Percentiles rank a stretch among this genome's conserved stretches.
Evolutionary conservation across 2,113 vertebrate species (phyloP).

Genomic region (Chlamydotis undulata): DNA sequence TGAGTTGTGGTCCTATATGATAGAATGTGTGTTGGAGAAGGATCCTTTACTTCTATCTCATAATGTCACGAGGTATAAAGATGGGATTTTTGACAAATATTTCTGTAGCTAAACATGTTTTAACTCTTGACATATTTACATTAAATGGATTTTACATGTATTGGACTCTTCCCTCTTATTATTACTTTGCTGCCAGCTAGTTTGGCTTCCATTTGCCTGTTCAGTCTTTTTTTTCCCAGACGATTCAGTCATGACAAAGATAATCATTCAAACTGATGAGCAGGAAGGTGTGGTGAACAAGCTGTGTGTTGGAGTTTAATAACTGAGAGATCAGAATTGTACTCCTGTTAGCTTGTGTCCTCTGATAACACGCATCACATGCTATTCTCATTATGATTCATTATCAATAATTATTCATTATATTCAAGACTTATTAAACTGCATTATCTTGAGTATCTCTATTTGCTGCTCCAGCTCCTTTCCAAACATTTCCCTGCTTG

Average conservation of each 20-base stretch:
- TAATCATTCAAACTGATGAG: neutral
- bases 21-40: neutral
- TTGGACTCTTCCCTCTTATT: neutral
- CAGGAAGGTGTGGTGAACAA: neutral
- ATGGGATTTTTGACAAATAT: neutral
- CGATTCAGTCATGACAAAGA: neutral
- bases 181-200: neutral
- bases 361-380: neutral
- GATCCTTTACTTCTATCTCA: neutral
- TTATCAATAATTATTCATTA: neutral
- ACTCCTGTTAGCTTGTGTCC: neutral
- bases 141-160: neutral
- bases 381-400: neutral
- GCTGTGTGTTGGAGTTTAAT: neutral
- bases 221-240: neutral
- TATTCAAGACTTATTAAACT: neutral
- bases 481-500: neutral
- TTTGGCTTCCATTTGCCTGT: neutral
- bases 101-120: neutral
- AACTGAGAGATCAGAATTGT: neutral
- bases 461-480: neutral
- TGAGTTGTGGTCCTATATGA: neutral
- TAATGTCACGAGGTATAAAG: neutral
- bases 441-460: neutral
- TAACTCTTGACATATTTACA: neutral